Conservation (phyloP, 2,797 vertebrate species). For the Acanthurus lineatus region DNA sequence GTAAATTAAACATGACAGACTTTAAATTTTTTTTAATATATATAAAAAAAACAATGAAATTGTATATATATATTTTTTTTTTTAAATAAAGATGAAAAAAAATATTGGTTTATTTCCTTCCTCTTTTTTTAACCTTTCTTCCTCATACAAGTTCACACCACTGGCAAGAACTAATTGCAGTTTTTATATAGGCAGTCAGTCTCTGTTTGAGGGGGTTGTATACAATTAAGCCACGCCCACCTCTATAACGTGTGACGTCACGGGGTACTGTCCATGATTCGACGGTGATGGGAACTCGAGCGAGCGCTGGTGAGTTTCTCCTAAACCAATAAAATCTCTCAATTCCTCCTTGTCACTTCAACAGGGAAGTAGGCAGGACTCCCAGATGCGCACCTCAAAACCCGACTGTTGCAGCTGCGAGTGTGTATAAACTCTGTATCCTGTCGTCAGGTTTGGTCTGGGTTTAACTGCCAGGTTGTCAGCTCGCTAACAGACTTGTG, state of each 20-base stretch:
- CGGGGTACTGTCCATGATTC: neutral
- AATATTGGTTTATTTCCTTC: neutral
- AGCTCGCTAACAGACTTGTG: slow-evolving; percentile 51
- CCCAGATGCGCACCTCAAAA: slow-evolving; percentile 1
- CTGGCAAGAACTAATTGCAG: no score
- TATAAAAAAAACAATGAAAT: no score
- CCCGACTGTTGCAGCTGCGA: neutral
- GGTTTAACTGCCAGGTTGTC: slow-evolving; percentile 42
- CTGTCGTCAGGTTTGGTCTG: neutral
- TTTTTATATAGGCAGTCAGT: no score
- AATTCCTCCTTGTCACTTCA: slow-evolving; percentile 63
- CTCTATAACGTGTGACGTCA: slow-evolving; percentile 50
- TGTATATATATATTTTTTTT: neutral
- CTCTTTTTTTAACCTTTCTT: neutral
- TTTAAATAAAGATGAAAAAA: neutral
- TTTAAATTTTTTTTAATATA: no score
- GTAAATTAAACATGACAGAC: no score
- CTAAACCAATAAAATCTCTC: slow-evolving; percentile 83
- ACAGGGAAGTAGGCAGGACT: slow-evolving; percentile 77
- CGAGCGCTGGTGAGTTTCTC: slow-evolving; percentile 85
- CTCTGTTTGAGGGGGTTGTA: neutral
- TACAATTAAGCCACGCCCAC: slow-evolving; percentile 52
- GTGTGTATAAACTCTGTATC: slow-evolving; percentile 9
- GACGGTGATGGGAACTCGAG: slow-evolving; percentile 80
- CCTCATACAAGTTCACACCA: neutral